A percentile compares a stretch with the other conserved stretches of the same genome.
phyloP scores from a whole-genome alignment of 2,113 vertebrate species.

The Meles meles region DNA sequence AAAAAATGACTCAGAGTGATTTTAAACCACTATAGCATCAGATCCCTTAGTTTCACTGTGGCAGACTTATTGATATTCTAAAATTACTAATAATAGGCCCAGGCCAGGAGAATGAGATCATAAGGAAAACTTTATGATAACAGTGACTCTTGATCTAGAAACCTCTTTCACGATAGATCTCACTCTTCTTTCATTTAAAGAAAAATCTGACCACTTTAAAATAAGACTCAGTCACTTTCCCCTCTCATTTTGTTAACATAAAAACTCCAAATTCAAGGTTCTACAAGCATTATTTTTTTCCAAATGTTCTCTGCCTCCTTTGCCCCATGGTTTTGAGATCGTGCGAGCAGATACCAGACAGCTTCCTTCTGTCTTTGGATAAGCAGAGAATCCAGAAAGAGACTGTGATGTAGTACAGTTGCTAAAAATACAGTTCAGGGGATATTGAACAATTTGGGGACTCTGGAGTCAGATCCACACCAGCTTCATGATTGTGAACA shows the following conservation, averaged over 20 bases:
- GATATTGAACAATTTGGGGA: neutral
- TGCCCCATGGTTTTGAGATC: neutral
- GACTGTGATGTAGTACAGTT: neutral
- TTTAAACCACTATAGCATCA: neutral
- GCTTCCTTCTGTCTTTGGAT: neutral
- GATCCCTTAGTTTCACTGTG: neutral
- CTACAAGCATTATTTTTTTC: neutral
- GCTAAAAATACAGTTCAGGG: neutral
- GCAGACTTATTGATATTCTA: neutral
- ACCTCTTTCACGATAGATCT: neutral
- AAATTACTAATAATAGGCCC: neutral
- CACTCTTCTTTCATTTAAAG: neutral
- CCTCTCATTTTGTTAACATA: neutral
- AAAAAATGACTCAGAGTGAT: neutral
- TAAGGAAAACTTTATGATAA: neutral
- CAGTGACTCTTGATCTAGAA: conserved; percentile 35
- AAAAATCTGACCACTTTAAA: neutral
- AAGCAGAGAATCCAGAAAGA: neutral
- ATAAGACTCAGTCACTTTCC: neutral
- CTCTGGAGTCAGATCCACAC: neutral
- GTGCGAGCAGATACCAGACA: neutral
- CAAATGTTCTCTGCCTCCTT: neutral
- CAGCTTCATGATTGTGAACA: neutral
- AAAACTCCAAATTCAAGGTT: neutral
- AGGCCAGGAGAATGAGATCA: neutral